Evolutionary conservation across 2,113 vertebrate genomes (phyloP).

Genomic region (Oncorhynchus tshawytscha): DNA sequence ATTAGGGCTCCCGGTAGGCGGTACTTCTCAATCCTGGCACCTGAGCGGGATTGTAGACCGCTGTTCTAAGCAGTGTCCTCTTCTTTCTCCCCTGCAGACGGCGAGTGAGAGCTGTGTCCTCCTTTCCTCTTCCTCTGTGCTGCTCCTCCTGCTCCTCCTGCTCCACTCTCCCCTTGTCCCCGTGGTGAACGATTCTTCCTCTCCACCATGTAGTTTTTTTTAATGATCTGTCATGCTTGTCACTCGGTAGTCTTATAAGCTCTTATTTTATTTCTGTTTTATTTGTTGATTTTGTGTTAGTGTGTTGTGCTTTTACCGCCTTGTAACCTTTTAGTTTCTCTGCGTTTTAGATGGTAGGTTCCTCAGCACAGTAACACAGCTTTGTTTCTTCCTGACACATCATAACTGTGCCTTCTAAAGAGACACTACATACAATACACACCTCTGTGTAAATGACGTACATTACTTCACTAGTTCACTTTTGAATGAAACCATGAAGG

Average conservation of each 20-base stretch:
- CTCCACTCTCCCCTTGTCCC: neutral
- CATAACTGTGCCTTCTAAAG: neutral
- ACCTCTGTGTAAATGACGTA: neutral
- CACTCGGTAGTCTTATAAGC: constrained; percentile 2
- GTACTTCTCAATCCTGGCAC: neutral
- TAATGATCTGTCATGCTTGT: neutral
- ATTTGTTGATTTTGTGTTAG: neutral
- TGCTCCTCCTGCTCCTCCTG: constrained; percentile 6
- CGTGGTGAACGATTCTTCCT: neutral
- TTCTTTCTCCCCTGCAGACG: constrained; percentile 57
- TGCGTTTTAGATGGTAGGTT: neutral
- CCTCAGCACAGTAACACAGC: neutral
- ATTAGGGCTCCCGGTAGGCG: neutral
- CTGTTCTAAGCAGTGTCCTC: constrained; percentile 31
- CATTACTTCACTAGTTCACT: neutral
- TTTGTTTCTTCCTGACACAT: neutral
- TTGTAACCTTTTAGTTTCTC: neutral
- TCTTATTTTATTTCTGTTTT: constrained; percentile 43
- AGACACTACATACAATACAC: neutral
- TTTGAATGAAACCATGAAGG: neutral
- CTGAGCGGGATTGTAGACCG: neutral
- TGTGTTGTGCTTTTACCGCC: too few species aligned
- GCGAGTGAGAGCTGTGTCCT: constrained; percentile 50
- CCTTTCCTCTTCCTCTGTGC: constrained; percentile 29
- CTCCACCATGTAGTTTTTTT: neutral